Base-by-base conservation (phyloP, 2,797 vertebrate genomes). In the Alcedo atthis region DNA sequence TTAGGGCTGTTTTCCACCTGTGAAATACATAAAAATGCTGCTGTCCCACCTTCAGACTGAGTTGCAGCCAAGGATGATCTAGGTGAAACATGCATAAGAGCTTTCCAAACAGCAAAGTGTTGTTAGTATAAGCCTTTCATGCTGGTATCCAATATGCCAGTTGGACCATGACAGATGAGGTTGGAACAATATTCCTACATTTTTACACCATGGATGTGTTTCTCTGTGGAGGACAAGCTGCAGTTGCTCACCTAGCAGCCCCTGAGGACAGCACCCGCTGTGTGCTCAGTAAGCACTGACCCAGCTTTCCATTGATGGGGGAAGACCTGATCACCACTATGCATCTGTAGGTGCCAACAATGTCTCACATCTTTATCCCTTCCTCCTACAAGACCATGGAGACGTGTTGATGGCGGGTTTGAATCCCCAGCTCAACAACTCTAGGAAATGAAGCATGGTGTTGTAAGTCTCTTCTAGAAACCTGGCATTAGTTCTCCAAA, bases 1-100 rank as follows among this genome's bases (percentile, higher is more conserved):
- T 12, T 2, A 1, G 25, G 46, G 30, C 21, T 2, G 0, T 22
- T 22, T 18, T 5, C 10, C 15, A 14, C 45, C 25, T 15, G 28
- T 11, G 48, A 49, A 22, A 40, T 28, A 11, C 15, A 8, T 3
- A 15, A 1, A n/a, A 26, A 26, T 18, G n/a, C 75, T 49, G 54
- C 26, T 24, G 26, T 43, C 25, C 25, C 12, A 24, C 8, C 32
- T 40, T 74, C 2, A 0, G 1, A 5, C 30, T 25, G 76, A 14
- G 12, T 28, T 64, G 63, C 40, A 81, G 40, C 9, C 4, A 2
- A 54, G 40, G 33, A 25, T 3, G 15, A 66, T 8, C 35, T 18
- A 42, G 33, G 37, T 59, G n/a, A 55, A 55, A 8, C 4, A 12
- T 12, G 18, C 53, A 54, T 30, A 54, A 61, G 19, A 49, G 46